Base-by-base conservation (phyloP, 2,113 vertebrate species). In the Mormoops blainvillei region DNA sequence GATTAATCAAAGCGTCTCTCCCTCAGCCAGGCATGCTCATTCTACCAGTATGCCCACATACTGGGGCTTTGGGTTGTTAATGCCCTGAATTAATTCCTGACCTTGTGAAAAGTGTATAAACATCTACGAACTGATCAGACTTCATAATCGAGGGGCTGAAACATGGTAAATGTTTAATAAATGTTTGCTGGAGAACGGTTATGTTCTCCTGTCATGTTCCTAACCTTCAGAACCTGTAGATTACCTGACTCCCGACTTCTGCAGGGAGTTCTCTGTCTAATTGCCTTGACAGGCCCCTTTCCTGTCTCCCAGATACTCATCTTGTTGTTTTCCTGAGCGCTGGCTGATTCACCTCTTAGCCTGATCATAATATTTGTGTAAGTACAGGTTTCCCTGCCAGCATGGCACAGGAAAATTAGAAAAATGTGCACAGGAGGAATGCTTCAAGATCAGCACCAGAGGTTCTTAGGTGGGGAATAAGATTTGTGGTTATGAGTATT, bases 281-380 rank as follows among this genome's bases (percentile, higher is more conserved):
- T 38, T 93, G 22, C 41, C 84, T 87, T 56, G 26, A 52, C 33
- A 91, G 65, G n/a, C 9, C 7, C 74, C 48, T 84, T 58, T 58
- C 68, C 73, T 92, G 48, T 54, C 63, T 89, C 89, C 48, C 38
- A 26, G 28, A 56, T 50, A 33, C 4, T 91, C 83, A 74, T 58
- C 50, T 84, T 33, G 65, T 82, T 93, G 61, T 89, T 63, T 93
- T 74, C 83, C 85, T 67, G 81, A 89, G 61, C 61, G 31, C 48
- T 56, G 73, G 52, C 54, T 74, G 78, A 94, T 77, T 94, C 89
- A 41, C 73, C 87, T 96, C 91, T 95, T 71, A 82, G 15, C 36
- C 77, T 91, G 61, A 91, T 93, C 68, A 74, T 88, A 87, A 81
- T 81, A 93, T 87, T 94, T 95, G 61, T 83, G 19, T 61, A 93